Evolutionary conservation across 2,888 invertebrate genomes (phyloP).

Genomic region (Melinaea menophilus): DNA sequence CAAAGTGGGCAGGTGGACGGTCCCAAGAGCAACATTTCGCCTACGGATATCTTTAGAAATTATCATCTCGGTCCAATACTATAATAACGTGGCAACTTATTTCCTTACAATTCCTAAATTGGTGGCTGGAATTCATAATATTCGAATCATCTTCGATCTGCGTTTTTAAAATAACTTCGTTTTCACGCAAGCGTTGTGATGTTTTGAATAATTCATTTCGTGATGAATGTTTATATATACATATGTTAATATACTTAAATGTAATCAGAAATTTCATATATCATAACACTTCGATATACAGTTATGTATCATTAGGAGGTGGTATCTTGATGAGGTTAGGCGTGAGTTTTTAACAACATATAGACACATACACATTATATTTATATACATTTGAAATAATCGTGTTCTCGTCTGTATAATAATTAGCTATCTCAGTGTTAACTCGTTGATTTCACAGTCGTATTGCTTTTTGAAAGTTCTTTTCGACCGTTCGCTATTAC

Average conservation of each 20-base stretch:
- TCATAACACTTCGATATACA: constrained; percentile 11
- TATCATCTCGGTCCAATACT: constrained; percentile 56
- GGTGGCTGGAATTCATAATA: constrained; percentile 51
- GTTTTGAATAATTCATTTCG: constrained; percentile 2
- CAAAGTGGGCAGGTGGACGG: constrained; percentile 75
- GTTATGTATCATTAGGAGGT: constrained; percentile 12
- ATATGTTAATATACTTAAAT: not conserved
- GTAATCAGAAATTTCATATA: not conserved
- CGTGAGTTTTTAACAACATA: constrained; percentile 34
- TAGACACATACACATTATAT: constrained; percentile 26
- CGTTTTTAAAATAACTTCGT: constrained; percentile 25
- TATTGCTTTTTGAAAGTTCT: constrained; percentile 72
- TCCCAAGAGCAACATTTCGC: constrained; percentile 67
- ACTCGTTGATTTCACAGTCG: constrained; percentile 66
- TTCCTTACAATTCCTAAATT: constrained; percentile 37
- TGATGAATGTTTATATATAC: not conserved
- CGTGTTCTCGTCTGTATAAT: constrained; percentile 64
- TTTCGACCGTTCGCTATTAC: constrained; percentile 50
- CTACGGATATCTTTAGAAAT: constrained; percentile 73
- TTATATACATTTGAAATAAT: constrained; percentile 51
- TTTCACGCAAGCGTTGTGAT: constrained; percentile 4
- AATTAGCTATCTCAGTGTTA: constrained; percentile 61
- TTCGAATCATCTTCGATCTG: constrained; percentile 43
- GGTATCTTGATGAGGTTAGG: constrained; percentile 36
- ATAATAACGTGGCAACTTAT: constrained; percentile 35